Evolutionary conservation across 2,888 invertebrate genomes (phyloP).

Genomic region (Pasiphila rectangulata): DNA sequence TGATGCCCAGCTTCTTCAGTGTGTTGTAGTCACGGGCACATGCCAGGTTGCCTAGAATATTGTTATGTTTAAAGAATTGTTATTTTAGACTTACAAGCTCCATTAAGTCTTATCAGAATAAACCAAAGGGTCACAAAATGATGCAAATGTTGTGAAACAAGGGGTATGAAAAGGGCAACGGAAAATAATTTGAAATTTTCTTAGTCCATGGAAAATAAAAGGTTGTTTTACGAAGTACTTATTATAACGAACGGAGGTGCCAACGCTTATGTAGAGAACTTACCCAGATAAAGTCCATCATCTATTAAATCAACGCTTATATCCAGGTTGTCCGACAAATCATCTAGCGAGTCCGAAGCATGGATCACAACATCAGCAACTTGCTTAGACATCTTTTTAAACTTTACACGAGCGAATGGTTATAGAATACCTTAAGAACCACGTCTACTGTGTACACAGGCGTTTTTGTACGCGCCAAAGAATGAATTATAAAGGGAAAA

Average conservation of each 20-base stretch:
- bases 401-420: no score
- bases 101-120: no score
- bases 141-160: no score
- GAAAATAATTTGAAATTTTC: no score
- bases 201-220: no score
- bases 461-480: no score
- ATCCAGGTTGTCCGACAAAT: slow-evolving; percentile 48
- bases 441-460: not conserved
- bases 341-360: slow-evolving; percentile 47
- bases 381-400: slow-evolving; percentile 56
- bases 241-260: no score
- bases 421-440: not conserved
- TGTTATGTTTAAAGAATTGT: not conserved
- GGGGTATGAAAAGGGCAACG: no score
- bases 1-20: slow-evolving; percentile 84
- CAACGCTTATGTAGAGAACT: no score
- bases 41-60: slow-evolving; percentile 85
- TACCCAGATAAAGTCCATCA: slow-evolving; percentile 65
- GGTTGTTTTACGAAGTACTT: no score
- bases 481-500: not conserved
- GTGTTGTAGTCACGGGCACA: slow-evolving; percentile 88
- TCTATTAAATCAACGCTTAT: slow-evolving; percentile 70
- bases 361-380: slow-evolving; percentile 64
- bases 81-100: no score
- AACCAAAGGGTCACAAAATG: no score